These are phyloP conservation scores for Drosophila nebulosa DNA, from an alignment of 1,140 invertebrate genomes.

Conservation along the genomic window DNA sequence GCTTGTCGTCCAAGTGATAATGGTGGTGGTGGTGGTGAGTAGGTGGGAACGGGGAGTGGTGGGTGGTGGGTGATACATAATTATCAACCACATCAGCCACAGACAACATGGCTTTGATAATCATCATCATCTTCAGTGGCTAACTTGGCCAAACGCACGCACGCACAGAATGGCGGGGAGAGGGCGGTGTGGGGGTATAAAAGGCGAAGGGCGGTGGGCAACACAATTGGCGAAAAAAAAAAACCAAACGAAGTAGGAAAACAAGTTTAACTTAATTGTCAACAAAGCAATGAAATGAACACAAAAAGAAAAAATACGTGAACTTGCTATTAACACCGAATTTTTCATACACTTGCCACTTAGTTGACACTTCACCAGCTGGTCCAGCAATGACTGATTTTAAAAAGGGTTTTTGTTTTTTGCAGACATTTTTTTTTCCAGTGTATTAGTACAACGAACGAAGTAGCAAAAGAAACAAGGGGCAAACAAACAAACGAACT, in stretches of 20 bases:
- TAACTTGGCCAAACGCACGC: conserved; percentile 17
- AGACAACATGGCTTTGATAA: conserved; percentile 71
- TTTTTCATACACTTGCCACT: background rate
- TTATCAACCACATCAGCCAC: conserved; percentile 73
- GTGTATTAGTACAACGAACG: background rate
- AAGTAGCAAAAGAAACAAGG: background rate
- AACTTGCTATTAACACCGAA: background rate
- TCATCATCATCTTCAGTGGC: conserved; percentile 26
- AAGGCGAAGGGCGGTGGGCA: background rate
- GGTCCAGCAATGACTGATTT: too few relatives aligned
- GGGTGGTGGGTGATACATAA: conserved; percentile 59
- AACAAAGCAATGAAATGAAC: conserved; percentile 40
- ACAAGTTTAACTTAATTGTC: conserved; percentile 78
- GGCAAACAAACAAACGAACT: conserved; percentile 18
- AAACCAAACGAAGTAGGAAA: conserved; percentile 74
- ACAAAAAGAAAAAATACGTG: conserved; percentile 26
- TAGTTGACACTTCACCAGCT: background rate
- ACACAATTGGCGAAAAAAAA: conserved; percentile 61
- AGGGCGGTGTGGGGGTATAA: too few relatives aligned
- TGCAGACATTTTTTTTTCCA: background rate
- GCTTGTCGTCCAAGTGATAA: background rate
- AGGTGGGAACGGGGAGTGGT: too few relatives aligned
- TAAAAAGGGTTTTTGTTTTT: background rate
- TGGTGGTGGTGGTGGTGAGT: too few relatives aligned
- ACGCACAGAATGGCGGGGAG: background rate